Percentiles rank a stretch among this genome's conserved stretches.
These are phyloP conservation scores for Drosophila grimshawi DNA, from an alignment of 1,140 invertebrate species.

Conservation along the genomic window DNA sequence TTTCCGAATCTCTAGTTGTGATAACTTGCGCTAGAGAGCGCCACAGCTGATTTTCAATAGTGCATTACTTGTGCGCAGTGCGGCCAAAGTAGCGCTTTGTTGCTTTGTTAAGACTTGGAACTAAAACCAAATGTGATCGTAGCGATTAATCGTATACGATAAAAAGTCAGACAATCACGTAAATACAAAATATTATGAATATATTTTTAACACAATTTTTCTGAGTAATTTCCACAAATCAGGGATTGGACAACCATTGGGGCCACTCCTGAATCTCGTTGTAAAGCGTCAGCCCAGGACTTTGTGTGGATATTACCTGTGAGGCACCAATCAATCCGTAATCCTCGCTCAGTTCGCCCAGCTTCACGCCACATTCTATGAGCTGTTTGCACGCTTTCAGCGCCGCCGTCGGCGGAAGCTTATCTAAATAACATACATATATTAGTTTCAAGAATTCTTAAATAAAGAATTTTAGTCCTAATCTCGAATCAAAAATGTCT, in stretches of 20 bases:
- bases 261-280: constrained; percentile 85
- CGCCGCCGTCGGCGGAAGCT: constrained; percentile 86
- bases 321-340: constrained; percentile 87
- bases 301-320: constrained; percentile 87
- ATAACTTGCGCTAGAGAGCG: background rate
- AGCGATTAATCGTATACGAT: background rate
- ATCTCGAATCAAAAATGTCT: too few relatives aligned
- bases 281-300: constrained; percentile 88
- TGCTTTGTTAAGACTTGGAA: background rate
- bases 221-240: background rate
- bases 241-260: constrained; percentile 73
- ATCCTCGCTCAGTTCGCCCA: constrained; percentile 86
- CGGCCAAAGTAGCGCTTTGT: background rate
- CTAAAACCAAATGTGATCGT: background rate
- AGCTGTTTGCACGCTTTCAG: constrained; percentile 87
- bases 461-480: too few relatives aligned
- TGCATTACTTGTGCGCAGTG: background rate
- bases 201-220: background rate
- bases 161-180: background rate
- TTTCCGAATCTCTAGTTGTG: background rate
- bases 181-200: background rate
- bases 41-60: background rate
- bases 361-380: constrained; percentile 87
- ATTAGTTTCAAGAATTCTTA: too few relatives aligned
- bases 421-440: constrained; percentile 83